Conservation (phyloP, 1,140 invertebrate species). For the Scaptomyza hsui region DNA sequence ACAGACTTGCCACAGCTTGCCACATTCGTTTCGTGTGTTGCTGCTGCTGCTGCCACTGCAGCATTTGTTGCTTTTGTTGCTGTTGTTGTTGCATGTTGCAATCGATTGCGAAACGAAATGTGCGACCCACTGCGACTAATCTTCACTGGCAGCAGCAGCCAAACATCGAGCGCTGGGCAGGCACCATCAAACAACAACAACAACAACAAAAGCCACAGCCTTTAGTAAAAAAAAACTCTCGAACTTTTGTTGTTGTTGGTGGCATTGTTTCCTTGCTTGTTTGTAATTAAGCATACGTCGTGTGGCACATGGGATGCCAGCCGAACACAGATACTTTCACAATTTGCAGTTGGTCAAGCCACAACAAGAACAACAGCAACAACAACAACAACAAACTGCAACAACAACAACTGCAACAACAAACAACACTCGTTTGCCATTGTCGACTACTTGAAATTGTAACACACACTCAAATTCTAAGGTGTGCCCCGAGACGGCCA, state of each 20-base stretch:
- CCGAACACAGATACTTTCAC: slow-evolving; percentile 72
- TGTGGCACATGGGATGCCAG: slow-evolving; percentile 78
- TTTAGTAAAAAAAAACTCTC: slow-evolving; percentile 12
- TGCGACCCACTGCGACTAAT: slow-evolving; percentile 82
- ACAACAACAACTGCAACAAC: slow-evolving; percentile 35
- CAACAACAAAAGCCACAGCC: slow-evolving; percentile 19
- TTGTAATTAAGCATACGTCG: slow-evolving; percentile 82
- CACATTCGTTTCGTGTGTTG: slow-evolving; percentile 78
- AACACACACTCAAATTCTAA: slow-evolving; percentile 81
- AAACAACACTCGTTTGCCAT: slow-evolving; percentile 62
- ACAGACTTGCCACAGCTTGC: slow-evolving; percentile 43
- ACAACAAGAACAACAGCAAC: slow-evolving; percentile 25
- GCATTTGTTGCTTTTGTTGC: slow-evolving; percentile 44
- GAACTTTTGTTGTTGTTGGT: slow-evolving; percentile 35
- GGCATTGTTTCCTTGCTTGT: slow-evolving; percentile 66
- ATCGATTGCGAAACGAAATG: slow-evolving; percentile 82
- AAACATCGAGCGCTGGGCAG: slow-evolving; percentile 51
- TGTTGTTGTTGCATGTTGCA: slow-evolving; percentile 75
- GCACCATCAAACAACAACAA: slow-evolving; percentile 35
- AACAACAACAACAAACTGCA: slow-evolving; percentile 25
- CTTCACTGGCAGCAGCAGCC: slow-evolving; percentile 57
- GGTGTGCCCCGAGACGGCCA: slow-evolving; percentile 77
- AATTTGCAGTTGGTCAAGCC: slow-evolving; percentile 73
- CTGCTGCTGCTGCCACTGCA: slow-evolving; percentile 30
- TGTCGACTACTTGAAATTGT: slow-evolving; percentile 82